Evolutionary conservation across 2,113 vertebrate species (phyloP).

Genomic region (Equus quagga): DNA sequence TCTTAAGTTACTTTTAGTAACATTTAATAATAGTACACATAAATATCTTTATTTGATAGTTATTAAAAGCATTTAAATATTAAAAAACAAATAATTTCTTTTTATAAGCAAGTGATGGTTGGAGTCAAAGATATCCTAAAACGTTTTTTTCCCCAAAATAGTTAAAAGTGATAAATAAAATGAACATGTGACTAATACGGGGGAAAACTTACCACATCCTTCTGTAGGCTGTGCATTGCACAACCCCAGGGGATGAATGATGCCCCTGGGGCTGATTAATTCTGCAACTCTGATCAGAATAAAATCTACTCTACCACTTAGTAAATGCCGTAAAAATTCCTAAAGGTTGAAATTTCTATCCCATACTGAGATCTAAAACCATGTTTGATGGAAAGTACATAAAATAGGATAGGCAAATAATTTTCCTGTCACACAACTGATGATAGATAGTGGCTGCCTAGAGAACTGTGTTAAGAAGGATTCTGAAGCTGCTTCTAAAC

Average conservation of each 20-base stretch:
- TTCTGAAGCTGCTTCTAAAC: not conserved
- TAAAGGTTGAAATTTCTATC: not conserved
- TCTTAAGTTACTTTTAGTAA: not conserved
- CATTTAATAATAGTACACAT: slow-evolving; percentile 17
- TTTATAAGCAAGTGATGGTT: not conserved
- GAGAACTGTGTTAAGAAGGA: not conserved
- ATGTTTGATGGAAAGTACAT: not conserved
- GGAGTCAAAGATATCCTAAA: not conserved
- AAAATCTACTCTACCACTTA: not conserved
- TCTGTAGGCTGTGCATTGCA: not conserved
- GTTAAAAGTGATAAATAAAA: not conserved
- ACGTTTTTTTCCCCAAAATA: slow-evolving; percentile 24
- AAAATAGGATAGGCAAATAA: not conserved
- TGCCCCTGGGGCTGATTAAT: not conserved
- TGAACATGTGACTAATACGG: not conserved
- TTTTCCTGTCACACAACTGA: not conserved
- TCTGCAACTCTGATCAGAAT: not conserved
- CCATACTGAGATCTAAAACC: not conserved
- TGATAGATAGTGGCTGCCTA: not conserved
- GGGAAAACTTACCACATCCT: not conserved
- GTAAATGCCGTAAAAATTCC: not conserved
- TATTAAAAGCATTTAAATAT: not conserved
- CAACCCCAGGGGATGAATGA: not conserved
- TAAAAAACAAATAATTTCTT: slow-evolving; percentile 26
- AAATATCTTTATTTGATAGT: not conserved